These are phyloP conservation scores for Pantherophis vulpinus DNA, from an alignment of 2,797 vertebrate species.

Conservation along the genomic window DNA sequence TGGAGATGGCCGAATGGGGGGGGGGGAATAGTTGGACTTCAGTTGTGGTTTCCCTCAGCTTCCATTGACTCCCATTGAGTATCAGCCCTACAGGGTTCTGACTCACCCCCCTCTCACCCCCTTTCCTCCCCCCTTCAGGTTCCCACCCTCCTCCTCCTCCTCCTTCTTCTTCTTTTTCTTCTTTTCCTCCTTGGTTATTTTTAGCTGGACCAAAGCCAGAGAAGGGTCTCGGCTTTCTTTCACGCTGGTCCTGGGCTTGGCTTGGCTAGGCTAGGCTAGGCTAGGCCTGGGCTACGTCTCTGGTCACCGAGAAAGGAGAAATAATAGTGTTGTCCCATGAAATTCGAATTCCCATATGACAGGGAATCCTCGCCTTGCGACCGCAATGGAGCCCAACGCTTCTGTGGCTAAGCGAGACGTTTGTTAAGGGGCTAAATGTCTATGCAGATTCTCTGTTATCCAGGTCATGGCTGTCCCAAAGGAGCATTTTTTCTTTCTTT, in stretches of 20 bases:
- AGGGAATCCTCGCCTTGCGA: not conserved
- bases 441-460: no score
- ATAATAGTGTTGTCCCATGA: not conserved
- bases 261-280: constrained; percentile 30
- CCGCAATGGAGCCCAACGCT: accelerated
- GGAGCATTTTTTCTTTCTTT: no score
- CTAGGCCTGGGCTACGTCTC: constrained; percentile 67
- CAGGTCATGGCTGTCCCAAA: no score
- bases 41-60: constrained; percentile 63
- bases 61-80: constrained; percentile 61
- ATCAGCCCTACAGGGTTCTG: constrained; percentile 68
- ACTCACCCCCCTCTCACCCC: constrained; percentile 53
- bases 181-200: constrained; percentile 75
- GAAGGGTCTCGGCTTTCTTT: constrained; percentile 59
- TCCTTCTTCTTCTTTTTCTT: not conserved
- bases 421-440: no score
- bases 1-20: constrained; percentile 69
- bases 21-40: constrained; percentile 62
- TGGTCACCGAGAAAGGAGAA: not conserved
- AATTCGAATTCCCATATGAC: not conserved
- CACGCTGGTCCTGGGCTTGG: constrained; percentile 23
- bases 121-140: not conserved
- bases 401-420: not conserved
- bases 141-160: not conserved
- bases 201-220: constrained; percentile 84